phyloP scores from a whole-genome alignment of 2,888 invertebrate genomes.

The Caenorhabditis zanzibari region DNA sequence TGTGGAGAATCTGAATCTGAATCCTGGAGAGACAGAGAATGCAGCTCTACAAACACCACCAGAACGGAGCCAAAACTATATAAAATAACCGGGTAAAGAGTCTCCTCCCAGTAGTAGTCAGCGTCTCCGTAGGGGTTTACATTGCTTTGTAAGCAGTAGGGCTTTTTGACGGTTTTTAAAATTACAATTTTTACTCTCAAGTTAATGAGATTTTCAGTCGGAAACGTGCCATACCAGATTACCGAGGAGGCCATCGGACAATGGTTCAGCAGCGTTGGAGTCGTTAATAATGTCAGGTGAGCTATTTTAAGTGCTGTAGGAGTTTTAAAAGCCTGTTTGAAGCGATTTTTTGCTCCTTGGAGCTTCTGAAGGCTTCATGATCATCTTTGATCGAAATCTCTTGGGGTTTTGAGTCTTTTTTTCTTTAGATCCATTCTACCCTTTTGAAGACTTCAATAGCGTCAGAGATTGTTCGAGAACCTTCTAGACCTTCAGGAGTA shows the following conservation, averaged over 20 bases:
- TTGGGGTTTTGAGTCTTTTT: no score
- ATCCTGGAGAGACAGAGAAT: slow-evolving; percentile 15
- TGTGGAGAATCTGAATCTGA: background rate
- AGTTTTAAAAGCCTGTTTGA: no score
- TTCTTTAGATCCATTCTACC: no score
- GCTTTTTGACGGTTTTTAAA: background rate
- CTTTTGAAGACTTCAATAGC: no score
- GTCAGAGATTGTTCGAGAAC: no score
- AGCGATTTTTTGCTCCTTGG: no score
- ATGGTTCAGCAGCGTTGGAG: slow-evolving; percentile 79
- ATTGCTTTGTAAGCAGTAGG: slow-evolving; percentile 63
- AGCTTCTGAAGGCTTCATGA: no score
- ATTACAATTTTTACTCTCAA: background rate
- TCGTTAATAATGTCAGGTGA: slow-evolving; percentile 75
- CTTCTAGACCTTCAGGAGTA: no score
- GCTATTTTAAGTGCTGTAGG: background rate
- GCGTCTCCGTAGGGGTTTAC: no score
- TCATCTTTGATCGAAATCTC: no score
- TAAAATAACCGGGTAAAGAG: slow-evolving; percentile 49
- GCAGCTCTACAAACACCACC: slow-evolving; percentile 4
- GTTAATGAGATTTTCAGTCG: slow-evolving; percentile 84
- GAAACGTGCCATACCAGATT: slow-evolving; percentile 82
- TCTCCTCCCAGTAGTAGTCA: slow-evolving; percentile 39
- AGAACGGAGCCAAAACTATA: slow-evolving; percentile 26
- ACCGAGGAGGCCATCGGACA: slow-evolving; percentile 80